Evolutionary conservation across 2,113 vertebrate species (phyloP).

Genomic region (Phainopepla nitens): DNA sequence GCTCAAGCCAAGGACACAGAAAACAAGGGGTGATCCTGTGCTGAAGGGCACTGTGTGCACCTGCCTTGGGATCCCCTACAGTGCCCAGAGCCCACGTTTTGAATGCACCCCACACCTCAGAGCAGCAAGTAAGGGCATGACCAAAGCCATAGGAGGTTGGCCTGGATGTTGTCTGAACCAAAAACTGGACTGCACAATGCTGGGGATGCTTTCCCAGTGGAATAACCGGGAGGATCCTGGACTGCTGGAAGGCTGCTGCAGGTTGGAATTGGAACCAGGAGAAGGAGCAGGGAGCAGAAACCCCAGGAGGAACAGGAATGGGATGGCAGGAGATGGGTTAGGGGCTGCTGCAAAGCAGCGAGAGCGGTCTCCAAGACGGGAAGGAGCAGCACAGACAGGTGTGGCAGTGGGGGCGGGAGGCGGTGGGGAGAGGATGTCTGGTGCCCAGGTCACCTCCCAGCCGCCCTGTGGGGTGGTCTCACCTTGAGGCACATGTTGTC

Average conservation of each 20-base stretch:
- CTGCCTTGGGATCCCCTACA: neutral
- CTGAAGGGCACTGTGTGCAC: accelerated
- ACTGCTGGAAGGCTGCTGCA: neutral
- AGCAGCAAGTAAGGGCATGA: neutral
- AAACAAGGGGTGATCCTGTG: neutral
- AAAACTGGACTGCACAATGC: accelerated
- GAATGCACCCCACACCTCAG: neutral
- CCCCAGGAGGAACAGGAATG: neutral
- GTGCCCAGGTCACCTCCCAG: accelerated
- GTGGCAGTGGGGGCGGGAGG: accelerated
- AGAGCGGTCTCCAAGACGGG: neutral
- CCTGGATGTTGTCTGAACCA: neutral
- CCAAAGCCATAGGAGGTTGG: neutral
- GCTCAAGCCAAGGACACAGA: neutral
- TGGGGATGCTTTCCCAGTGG: neutral
- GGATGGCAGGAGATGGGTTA: neutral
- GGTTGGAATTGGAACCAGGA: neutral
- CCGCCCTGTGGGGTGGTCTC: accelerated
- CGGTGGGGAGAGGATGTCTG: neutral
- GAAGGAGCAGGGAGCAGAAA: neutral
- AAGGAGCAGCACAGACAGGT: neutral
- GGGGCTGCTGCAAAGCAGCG: neutral
- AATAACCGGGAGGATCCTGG: neutral
- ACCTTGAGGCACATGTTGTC: conserved; percentile 98
- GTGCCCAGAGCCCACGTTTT: accelerated